phyloP scores from a whole-genome alignment of 2,888 invertebrate species.

The Lithosia quadra region DNA sequence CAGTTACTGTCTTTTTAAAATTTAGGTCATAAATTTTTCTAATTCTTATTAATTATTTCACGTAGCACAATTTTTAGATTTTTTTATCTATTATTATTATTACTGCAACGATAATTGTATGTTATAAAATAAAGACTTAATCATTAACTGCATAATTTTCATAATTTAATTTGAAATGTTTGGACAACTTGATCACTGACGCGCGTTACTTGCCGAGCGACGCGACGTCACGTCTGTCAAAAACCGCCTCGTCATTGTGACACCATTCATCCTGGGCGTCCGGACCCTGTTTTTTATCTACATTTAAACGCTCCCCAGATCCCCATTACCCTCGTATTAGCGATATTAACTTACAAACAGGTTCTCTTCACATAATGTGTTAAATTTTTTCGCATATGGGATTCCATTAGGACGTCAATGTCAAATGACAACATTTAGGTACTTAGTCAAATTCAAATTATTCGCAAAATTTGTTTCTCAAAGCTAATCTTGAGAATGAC shows the following conservation, averaged over 20 bases:
- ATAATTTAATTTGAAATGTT: constrained; percentile 28
- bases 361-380: constrained; percentile 33
- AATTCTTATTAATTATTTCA: no score
- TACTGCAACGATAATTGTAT: background rate
- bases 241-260: constrained; percentile 83
- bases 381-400: constrained; percentile 69
- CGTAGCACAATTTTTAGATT: no score
- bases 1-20: no score
- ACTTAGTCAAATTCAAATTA: background rate
- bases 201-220: constrained; percentile 55
- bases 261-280: constrained; percentile 82
- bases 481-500: no score
- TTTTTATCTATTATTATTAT: background rate
- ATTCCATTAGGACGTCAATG: constrained; percentile 42
- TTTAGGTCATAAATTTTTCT: no score
- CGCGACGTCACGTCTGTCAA: constrained; percentile 63
- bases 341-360: constrained; percentile 35
- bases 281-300: constrained; percentile 62
- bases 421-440: background rate
- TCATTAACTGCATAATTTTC: background rate
- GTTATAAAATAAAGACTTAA: background rate
- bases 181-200: constrained; percentile 40
- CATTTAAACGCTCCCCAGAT: constrained; percentile 19
- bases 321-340: constrained; percentile 46
- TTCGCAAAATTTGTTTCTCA: no score